A percentile compares a stretch with the other conserved stretches of the same genome.
phyloP scores from a whole-genome alignment of 2,888 invertebrate genomes.

The Cheilosia urbana region DNA sequence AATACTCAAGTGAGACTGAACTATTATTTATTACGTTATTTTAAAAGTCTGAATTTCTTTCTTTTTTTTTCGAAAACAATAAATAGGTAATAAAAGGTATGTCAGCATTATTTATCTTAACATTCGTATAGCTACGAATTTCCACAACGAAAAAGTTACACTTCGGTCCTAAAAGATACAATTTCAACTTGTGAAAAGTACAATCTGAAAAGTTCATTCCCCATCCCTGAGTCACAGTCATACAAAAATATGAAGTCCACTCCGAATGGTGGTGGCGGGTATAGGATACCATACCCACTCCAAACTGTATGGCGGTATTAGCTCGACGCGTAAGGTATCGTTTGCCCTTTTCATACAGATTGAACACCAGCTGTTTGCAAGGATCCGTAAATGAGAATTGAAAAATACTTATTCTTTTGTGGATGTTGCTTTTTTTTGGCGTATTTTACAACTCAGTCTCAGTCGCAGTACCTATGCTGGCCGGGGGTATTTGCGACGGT shows the following conservation, averaged over 20 bases:
- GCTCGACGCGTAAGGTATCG: conserved; percentile 35
- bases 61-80: too few species aligned
- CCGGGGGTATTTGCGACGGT: conserved; percentile 8
- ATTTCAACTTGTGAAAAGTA: too few species aligned
- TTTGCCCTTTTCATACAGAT: conserved; percentile 34
- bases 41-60: too few species aligned
- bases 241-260: conserved; percentile 6
- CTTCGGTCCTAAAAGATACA: too few species aligned
- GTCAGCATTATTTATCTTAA: too few species aligned
- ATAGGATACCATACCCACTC: background rate
- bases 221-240: too few species aligned
- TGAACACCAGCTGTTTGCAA: conserved; percentile 65
- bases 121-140: too few species aligned
- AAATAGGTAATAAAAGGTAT: too few species aligned
- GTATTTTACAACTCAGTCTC: conserved; percentile 26
- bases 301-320: conserved; percentile 1
- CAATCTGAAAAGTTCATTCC: too few species aligned
- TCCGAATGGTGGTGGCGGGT: background rate
- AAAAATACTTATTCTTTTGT: conserved; percentile 59
- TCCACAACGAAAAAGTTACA: too few species aligned
- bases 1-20: too few species aligned
- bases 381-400: conserved; percentile 66
- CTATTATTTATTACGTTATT: too few species aligned
- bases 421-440: conserved; percentile 26
- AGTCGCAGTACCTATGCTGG: background rate